Conservation (phyloP, 2,113 vertebrate genomes). For the Triplophysa tibetana region DNA sequence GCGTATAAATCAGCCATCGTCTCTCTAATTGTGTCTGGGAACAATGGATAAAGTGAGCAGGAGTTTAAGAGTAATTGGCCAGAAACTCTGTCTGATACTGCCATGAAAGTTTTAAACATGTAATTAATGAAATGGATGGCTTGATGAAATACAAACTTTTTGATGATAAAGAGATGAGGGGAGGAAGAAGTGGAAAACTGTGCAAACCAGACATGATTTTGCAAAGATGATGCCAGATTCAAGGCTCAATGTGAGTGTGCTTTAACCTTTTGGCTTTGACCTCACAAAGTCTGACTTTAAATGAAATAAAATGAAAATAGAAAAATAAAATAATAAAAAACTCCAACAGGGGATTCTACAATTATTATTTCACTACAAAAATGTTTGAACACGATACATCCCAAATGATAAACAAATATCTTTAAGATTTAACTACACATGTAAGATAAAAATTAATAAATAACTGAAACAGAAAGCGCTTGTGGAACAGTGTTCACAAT, state of each 20-base stretch:
- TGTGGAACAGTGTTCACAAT: too few relatives aligned
- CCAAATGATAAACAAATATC: too few relatives aligned
- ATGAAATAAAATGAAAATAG: too few relatives aligned
- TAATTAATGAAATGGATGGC: not conserved
- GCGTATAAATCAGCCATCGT: slow-evolving; percentile 70
- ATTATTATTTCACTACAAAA: too few relatives aligned
- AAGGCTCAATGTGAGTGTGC: slow-evolving; percentile 19
- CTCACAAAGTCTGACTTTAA: too few relatives aligned
- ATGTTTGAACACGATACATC: too few relatives aligned
- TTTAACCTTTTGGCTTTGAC: not conserved
- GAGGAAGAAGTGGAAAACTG: not conserved
- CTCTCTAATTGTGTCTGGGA: slow-evolving; percentile 68
- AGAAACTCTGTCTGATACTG: slow-evolving; percentile 37
- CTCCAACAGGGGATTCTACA: too few relatives aligned
- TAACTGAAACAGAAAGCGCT: too few relatives aligned
- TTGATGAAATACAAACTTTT: slow-evolving; percentile 55
- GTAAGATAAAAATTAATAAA: too few relatives aligned
- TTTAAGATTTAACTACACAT: too few relatives aligned
- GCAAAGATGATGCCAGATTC: not conserved
- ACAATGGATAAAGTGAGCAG: slow-evolving; percentile 48
- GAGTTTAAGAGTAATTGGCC: slow-evolving; percentile 62
- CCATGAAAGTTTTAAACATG: slow-evolving; percentile 54
- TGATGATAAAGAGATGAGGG: slow-evolving; percentile 46
- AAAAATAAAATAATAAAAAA: too few relatives aligned
- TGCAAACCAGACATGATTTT: not conserved